Percentiles rank a stretch among this genome's conserved stretches.
These are phyloP conservation scores for Diceros bicornis DNA, from an alignment of 2,797 vertebrate species.

Conservation along the genomic window DNA sequence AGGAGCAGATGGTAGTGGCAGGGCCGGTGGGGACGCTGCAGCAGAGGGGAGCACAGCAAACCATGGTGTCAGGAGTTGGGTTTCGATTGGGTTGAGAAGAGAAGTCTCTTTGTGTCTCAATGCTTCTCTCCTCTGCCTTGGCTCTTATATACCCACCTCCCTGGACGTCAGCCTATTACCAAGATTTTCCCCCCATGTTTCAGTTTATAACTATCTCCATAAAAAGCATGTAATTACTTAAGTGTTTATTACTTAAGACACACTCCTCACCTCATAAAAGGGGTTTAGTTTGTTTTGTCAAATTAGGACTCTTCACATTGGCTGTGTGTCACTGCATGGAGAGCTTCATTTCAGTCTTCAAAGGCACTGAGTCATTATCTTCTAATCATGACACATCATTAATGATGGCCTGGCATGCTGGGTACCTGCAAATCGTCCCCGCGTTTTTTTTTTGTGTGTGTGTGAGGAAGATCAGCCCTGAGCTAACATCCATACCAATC, in stretches of 20 bases:
- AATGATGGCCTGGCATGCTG: constrained; percentile 45
- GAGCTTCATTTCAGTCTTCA: constrained; percentile 72
- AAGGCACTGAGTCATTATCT: constrained; percentile 64
- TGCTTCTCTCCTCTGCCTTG: constrained; percentile 52
- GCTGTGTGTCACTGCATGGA: constrained; percentile 54
- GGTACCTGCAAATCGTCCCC: not conserved
- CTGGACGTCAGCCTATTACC: constrained; percentile 74
- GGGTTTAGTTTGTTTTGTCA: constrained; percentile 72
- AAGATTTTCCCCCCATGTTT: constrained; percentile 57
- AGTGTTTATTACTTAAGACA: constrained; percentile 78
- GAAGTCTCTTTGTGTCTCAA: constrained; percentile 58
- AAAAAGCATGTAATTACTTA: constrained; percentile 83
- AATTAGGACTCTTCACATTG: constrained; percentile 59
- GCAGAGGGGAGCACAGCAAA: constrained; percentile 72
- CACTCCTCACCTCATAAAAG: constrained; percentile 78
- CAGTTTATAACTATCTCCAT: constrained; percentile 76
- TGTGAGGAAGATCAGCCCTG: no score
- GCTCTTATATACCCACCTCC: constrained; percentile 79
- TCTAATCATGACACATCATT: not conserved
- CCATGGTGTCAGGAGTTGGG: constrained; percentile 66
- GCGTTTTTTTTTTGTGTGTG: no score
- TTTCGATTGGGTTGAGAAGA: constrained; percentile 58
- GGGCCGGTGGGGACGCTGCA: constrained; percentile 81
- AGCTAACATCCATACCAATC: no score
- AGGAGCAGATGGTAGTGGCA: constrained; percentile 85